Percentiles rank a stretch among this genome's conserved stretches.
Conservation (phyloP, 2,797 vertebrate species). For the Crocidura indochinensis region DNA sequence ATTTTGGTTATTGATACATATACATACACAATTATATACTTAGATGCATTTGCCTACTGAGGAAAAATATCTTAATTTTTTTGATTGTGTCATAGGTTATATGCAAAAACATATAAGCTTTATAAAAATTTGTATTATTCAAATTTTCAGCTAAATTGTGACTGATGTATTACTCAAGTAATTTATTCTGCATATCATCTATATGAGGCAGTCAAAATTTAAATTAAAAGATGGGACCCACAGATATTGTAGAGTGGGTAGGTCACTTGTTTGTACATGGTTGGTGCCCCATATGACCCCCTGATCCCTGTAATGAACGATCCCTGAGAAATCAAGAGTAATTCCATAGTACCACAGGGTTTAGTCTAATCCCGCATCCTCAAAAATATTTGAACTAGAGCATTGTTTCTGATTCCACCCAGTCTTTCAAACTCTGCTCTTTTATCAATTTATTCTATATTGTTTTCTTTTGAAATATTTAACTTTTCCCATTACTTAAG, state of each 20-base stretch:
- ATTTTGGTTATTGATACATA: constrained; percentile 57
- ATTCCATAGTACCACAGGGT: too few relatives aligned
- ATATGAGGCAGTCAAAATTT: neutral
- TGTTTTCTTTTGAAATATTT: constrained; percentile 9
- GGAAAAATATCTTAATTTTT: constrained; percentile 38
- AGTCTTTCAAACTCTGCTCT: constrained; percentile 13
- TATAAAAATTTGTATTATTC: neutral
- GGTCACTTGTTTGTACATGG: too few relatives aligned
- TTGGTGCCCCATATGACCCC: too few relatives aligned
- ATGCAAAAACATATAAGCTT: neutral
- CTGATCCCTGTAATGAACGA: too few relatives aligned
- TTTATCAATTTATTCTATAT: neutral
- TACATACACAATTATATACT: neutral
- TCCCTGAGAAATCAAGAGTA: too few relatives aligned
- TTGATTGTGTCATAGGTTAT: neutral
- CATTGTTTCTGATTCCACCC: constrained; percentile 1
- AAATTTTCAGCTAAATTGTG: constrained; percentile 40
- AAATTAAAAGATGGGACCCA: neutral
- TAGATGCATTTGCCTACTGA: neutral
- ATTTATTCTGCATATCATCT: constrained; percentile 27
- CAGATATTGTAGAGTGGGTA: too few relatives aligned
- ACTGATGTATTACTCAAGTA: constrained; percentile 3
- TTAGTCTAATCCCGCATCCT: too few relatives aligned
- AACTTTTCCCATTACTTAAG: too few relatives aligned
- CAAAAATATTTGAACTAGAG: neutral